A percentile compares a stretch with the other conserved stretches of the same genome.
phyloP scores from a whole-genome alignment of 2,888 invertebrate species.

The Drosophila neonasuta region DNA sequence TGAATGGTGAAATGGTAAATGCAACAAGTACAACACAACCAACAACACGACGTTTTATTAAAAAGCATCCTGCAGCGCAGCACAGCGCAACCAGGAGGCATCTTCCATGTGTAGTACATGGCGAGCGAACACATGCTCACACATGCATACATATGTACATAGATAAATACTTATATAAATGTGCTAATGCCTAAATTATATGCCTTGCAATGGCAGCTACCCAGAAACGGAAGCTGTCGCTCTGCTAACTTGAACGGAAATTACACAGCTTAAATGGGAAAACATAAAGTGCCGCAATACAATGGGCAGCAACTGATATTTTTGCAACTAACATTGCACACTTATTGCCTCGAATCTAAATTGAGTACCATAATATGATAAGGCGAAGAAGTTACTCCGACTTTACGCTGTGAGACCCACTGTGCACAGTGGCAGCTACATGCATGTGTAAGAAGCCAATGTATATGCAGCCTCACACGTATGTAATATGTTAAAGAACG shows the following conservation, averaged over 20 bases:
- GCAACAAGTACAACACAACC: slow-evolving; percentile 55
- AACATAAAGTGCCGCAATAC: slow-evolving; percentile 66
- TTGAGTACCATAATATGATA: no score
- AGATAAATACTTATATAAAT: slow-evolving; percentile 18
- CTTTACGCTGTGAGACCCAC: slow-evolving; percentile 5
- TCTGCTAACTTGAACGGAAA: slow-evolving; percentile 75
- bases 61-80: slow-evolving; percentile 62
- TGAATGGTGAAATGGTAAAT: slow-evolving; percentile 1
- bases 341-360: no score
- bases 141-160: not conserved
- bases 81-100: slow-evolving; percentile 27
- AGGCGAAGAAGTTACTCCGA: no score
- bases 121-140: not conserved
- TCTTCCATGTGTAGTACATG: slow-evolving; percentile 1
- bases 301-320: slow-evolving; percentile 14
- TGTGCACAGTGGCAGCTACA: slow-evolving; percentile 12
- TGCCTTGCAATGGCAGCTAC: slow-evolving; percentile 60
- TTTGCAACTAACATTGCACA: no score
- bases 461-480: slow-evolving; percentile 1
- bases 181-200: slow-evolving; percentile 64
- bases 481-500: slow-evolving; percentile 4
- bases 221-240: slow-evolving; percentile 66
- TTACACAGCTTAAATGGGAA: slow-evolving; percentile 78
- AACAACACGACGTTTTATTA: slow-evolving; percentile 52
- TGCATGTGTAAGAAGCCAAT: slow-evolving; percentile 14